A percentile compares a stretch with the other conserved stretches of the same genome.
These are phyloP conservation scores for Pocillopora damicornis DNA, from an alignment of 64 coral and sea anemone species.

Conservation along the genomic window DNA sequence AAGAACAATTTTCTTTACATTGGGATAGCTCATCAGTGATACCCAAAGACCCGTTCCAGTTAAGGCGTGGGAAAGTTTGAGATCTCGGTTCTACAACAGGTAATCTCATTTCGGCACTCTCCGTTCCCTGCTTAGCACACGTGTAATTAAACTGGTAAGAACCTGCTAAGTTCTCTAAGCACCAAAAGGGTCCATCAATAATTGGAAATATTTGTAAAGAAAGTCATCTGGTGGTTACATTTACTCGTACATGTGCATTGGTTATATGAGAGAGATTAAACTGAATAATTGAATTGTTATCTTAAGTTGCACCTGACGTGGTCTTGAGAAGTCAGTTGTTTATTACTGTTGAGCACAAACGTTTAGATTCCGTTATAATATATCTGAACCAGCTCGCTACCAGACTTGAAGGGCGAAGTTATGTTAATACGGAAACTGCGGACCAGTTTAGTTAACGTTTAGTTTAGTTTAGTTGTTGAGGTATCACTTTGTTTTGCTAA, in stretches of 20 bases:
- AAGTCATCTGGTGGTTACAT: conserved; percentile 19
- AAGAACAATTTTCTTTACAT: neutral
- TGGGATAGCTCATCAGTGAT: too few relatives aligned
- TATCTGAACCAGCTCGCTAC: too few relatives aligned
- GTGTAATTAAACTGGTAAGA: neutral
- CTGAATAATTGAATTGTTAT: neutral
- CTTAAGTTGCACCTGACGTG: neutral
- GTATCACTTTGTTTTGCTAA: too few relatives aligned
- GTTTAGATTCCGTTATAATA: too few relatives aligned
- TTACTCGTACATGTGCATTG: conserved; percentile 3
- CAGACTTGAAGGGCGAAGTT: too few relatives aligned
- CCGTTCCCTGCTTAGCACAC: neutral
- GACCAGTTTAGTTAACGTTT: too few relatives aligned
- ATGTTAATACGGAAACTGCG: too few relatives aligned
- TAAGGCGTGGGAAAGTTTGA: neutral
- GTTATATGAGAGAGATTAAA: neutral
- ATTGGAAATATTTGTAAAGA: neutral
- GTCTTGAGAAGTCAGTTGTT: too few relatives aligned
- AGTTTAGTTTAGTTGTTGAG: too few relatives aligned
- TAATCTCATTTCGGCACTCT: neutral
- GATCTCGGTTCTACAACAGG: neutral
- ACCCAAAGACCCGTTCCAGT: too few relatives aligned
- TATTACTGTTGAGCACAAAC: too few relatives aligned
- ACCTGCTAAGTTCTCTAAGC: neutral
- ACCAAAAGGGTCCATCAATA: neutral